Base-by-base conservation (phyloP, 1,140 invertebrate genomes). In the Drosophila pseudoobscura region DNA sequence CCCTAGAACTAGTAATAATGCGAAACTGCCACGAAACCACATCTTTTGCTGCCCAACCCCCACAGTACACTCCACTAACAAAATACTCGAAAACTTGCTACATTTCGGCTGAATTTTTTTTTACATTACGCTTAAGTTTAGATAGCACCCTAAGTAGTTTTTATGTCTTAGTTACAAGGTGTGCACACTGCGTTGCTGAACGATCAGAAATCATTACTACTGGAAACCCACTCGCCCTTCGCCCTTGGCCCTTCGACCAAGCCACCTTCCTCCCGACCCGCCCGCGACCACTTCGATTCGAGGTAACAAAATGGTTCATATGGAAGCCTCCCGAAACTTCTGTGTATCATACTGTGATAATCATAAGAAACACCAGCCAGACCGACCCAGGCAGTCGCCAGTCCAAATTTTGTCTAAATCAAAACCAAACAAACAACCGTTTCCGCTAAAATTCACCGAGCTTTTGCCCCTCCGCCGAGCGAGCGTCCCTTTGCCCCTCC, bases 291-390 rank as follows among this genome's bases (percentile, higher is more conserved):
- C 45, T 59, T 49, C 39, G 59, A 69, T 9, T 15, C 46, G 8
- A 56, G 55, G 39, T 68, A 65, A 72, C 45, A 62, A 78, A 74
- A 80, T 68, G 63, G 80, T 80, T 70, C 83, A 78, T 77, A 83
- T 75, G 76, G 55, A 87, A 80, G 50, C 46, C 41, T 41, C 24
- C 54, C 52, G 43, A 49, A 80, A 66, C 73, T 88, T 90, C 72
- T 85, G 76, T 84, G 90, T 80, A 84, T 75, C 73, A 71, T 90
- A 88, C 87, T 90, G 87, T 90, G 87, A 90, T 90, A 90, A 90
- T 78, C 82, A 85, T 87, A 83, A 89, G 73, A 82, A 35, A 69
- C 29, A 75, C 50, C 59, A 74, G 58, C 47, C 35, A 60, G 51
- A 61, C 39, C 61, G 60, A 52, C 64, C 64, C 24, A 9, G 31